These are phyloP conservation scores for Odocoileus hemionus DNA, from an alignment of 2,113 vertebrate genomes.

Conservation along the genomic window DNA sequence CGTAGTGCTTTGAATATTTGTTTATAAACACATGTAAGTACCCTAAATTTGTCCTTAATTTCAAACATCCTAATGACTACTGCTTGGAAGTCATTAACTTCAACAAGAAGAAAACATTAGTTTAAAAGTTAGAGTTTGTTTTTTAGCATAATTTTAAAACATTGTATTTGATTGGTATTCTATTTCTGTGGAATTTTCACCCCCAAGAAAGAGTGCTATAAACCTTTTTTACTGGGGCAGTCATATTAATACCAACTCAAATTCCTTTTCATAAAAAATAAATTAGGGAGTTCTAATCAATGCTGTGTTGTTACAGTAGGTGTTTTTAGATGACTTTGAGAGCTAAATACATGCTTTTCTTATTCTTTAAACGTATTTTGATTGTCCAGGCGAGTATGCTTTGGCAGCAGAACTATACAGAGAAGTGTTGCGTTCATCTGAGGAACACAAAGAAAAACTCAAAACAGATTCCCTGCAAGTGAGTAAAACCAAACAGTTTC, in stretches of 20 bases:
- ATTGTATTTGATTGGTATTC: background rate
- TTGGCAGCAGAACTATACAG: conserved; percentile 92
- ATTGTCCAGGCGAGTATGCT: conserved; percentile 86
- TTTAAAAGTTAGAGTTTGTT: background rate
- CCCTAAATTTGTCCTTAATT: background rate
- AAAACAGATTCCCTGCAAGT: conserved; percentile 99
- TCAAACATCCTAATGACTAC: background rate
- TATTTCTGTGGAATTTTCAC: background rate
- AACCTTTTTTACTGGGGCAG: background rate
- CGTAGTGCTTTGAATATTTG: background rate
- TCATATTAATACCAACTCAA: background rate
- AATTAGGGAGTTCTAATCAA: background rate
- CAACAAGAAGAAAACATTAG: background rate
- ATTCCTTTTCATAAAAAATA: background rate
- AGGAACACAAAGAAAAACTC: conserved; percentile 96
- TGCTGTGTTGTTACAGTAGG: background rate
- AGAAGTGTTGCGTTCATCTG: conserved; percentile 95
- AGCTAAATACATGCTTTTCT: background rate
- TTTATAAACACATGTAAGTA: background rate
- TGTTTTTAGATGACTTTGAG: background rate
- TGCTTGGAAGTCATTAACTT: background rate
- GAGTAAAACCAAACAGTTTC: conserved; percentile 62
- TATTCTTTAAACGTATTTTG: background rate
- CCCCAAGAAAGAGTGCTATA: background rate
- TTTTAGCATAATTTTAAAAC: conserved; percentile 3